Conservation (phyloP, 2,113 vertebrate species). For the Chloroceryle aenea region DNA sequence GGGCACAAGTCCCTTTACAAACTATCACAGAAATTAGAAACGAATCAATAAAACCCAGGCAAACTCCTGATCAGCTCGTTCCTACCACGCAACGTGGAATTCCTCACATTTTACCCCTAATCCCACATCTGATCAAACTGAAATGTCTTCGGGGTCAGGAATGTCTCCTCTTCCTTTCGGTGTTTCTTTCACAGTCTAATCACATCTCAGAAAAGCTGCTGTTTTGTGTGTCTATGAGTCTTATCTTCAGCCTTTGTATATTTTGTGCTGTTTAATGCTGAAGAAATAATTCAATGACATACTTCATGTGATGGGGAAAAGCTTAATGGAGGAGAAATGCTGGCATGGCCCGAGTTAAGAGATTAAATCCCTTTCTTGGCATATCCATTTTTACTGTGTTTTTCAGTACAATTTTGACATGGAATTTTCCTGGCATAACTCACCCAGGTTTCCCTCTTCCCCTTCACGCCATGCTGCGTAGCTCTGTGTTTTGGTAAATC, state of each 20-base stretch:
- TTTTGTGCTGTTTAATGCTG: background rate
- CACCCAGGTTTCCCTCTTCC: slow-evolving; percentile 35
- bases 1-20: background rate
- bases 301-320: background rate
- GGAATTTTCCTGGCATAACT: slow-evolving; percentile 66
- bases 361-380: slow-evolving; percentile 40
- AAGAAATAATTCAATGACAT: slow-evolving; percentile 26
- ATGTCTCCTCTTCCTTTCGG: background rate
- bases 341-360: background rate
- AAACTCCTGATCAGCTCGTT: background rate
- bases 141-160: slow-evolving; percentile 30
- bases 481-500: slow-evolving; percentile 44
- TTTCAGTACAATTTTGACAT: slow-evolving; percentile 5
- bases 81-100: slow-evolving; percentile 9
- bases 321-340: background rate
- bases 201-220: background rate
- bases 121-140: slow-evolving; percentile 18
- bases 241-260: slow-evolving; percentile 1
- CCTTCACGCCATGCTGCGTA: background rate
- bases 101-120: slow-evolving; percentile 47
- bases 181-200: background rate
- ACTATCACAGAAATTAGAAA: background rate
- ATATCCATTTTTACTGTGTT: background rate
- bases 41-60: background rate
- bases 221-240: background rate